Conservation (phyloP, 2,888 invertebrate genomes). For the Harpagoxenus sublaevis region DNA sequence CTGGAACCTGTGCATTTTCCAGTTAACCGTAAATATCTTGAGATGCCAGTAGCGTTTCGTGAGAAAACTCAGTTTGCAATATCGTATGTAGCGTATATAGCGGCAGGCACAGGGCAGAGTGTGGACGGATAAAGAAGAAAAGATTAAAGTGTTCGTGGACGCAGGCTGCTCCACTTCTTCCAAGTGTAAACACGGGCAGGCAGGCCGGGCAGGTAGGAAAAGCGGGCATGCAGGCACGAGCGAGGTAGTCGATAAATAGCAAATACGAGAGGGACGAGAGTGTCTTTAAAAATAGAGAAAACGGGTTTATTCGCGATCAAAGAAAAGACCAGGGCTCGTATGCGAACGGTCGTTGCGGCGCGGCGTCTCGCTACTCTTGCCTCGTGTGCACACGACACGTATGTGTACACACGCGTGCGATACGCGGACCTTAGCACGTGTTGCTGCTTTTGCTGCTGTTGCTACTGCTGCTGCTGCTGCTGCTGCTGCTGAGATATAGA, state of each 20-base stretch:
- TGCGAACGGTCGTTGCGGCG: conserved; percentile 13
- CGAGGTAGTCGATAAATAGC: conserved; percentile 48
- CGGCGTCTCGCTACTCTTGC: neutral
- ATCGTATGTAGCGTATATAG: conserved; percentile 38
- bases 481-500: neutral
- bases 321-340: conserved; percentile 36
- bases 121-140: conserved; percentile 56
- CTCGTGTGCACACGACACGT: conserved; percentile 30
- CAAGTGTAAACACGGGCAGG: conserved; percentile 48
- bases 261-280: conserved; percentile 45
- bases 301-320: conserved; percentile 44
- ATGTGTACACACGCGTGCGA: conserved; percentile 10
- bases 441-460: neutral
- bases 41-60: conserved; percentile 54
- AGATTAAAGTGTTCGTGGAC: conserved; percentile 54
- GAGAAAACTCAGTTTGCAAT: conserved; percentile 53
- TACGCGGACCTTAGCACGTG: conserved; percentile 31
- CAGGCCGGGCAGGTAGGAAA: conserved; percentile 21
- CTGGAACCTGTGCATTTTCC: conserved; percentile 38
- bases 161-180: conserved; percentile 50
- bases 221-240: conserved; percentile 23
- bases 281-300: conserved; percentile 54
- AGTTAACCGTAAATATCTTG: conserved; percentile 51
- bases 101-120: conserved; percentile 34
- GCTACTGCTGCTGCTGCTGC: neutral